These are phyloP conservation scores for Hylomyscus alleni DNA, from an alignment of 2,797 vertebrate species.

Conservation along the genomic window DNA sequence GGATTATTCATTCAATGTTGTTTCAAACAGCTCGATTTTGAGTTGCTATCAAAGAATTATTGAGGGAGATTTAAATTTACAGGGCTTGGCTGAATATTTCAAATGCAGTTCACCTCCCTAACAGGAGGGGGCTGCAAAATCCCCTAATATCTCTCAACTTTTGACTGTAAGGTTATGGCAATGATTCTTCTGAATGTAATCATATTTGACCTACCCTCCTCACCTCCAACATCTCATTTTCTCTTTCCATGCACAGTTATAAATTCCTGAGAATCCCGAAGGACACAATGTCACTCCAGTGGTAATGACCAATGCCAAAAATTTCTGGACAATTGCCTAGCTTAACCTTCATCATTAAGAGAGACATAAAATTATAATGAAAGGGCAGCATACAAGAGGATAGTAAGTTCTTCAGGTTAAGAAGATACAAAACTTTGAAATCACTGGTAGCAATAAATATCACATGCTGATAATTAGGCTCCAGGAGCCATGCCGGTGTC, in stretches of 20 bases:
- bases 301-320: constrained; percentile 64
- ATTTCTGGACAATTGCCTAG: constrained; percentile 75
- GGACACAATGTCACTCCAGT: constrained; percentile 71
- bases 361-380: constrained; percentile 68
- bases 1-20: background rate
- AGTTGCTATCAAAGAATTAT: constrained; percentile 1
- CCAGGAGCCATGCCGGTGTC: background rate
- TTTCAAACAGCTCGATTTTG: constrained; percentile 45
- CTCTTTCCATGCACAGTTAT: background rate
- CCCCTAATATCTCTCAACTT: background rate
- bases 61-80: constrained; percentile 65
- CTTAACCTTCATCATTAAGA: constrained; percentile 69
- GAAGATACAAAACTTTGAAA: constrained; percentile 1
- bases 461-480: background rate
- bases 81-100: constrained; percentile 29
- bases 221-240: background rate
- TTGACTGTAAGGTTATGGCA: background rate
- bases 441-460: background rate
- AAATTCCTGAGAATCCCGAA: constrained; percentile 69
- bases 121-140: constrained; percentile 23
- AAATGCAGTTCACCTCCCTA: constrained; percentile 8
- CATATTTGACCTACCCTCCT: background rate
- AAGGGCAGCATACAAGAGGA: background rate
- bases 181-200: constrained; percentile 32
- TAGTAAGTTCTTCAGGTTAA: constrained; percentile 50